phyloP scores from a whole-genome alignment of 2,797 vertebrate species.

The Microctenopoma steveboyesi region DNA sequence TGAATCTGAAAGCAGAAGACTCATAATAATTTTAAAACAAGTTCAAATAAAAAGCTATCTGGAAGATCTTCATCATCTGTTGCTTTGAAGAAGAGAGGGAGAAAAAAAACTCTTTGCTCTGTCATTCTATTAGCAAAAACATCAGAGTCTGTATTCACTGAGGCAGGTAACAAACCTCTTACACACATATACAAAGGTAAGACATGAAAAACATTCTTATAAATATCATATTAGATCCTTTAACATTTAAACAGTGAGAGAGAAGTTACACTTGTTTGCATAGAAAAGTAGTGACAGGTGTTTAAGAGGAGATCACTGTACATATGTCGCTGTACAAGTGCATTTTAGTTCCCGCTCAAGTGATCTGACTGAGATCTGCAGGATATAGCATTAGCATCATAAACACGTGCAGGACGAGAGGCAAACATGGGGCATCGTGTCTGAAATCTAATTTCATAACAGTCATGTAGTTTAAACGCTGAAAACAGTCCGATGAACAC shows the following conservation, averaged over 20 bases:
- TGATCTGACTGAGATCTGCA: slow-evolving; percentile 53
- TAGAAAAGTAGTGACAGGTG: slow-evolving; percentile 91
- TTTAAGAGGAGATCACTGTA: slow-evolving; percentile 35
- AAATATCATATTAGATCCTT: slow-evolving; percentile 94
- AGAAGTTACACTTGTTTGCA: slow-evolving; percentile 87
- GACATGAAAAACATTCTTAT: slow-evolving; percentile 86
- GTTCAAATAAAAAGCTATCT: neutral
- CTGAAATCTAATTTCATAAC: too few relatives aligned
- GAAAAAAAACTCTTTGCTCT: slow-evolving; percentile 28
- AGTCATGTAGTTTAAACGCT: too few relatives aligned
- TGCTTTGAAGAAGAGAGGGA: neutral
- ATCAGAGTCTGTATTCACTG: slow-evolving; percentile 58
- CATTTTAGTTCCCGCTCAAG: slow-evolving; percentile 60
- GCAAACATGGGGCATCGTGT: too few relatives aligned
- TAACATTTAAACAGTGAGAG: slow-evolving; percentile 85
- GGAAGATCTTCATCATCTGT: neutral
- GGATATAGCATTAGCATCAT: slow-evolving; percentile 11
- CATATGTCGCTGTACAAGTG: slow-evolving; percentile 58
- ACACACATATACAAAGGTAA: slow-evolving; percentile 88
- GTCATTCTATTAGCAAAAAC: slow-evolving; percentile 66
- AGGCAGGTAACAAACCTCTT: slow-evolving; percentile 63
- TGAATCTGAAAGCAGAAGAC: slow-evolving; percentile 5
- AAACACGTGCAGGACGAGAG: neutral
- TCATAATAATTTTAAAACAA: neutral
- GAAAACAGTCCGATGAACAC: too few relatives aligned